phyloP scores from a whole-genome alignment of 1,140 invertebrate species.

The Hylyphantes graminicola region DNA sequence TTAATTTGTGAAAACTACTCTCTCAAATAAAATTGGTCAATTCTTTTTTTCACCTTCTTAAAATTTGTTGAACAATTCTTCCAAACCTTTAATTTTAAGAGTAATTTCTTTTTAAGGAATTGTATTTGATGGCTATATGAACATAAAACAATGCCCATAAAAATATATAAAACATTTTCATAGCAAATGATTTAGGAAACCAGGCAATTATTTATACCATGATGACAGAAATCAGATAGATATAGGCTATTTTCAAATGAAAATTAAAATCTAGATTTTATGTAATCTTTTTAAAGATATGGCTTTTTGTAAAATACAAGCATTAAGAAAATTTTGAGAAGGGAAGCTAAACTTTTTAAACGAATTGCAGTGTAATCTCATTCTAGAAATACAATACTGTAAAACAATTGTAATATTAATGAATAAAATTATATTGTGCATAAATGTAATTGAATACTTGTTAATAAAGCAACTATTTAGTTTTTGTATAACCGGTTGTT shows the following conservation, averaged over 20 bases:
- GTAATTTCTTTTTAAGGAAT: too few relatives aligned
- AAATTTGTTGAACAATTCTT: too few relatives aligned
- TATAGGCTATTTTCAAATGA: neutral
- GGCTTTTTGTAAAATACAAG: constrained; percentile 19
- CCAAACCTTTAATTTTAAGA: too few relatives aligned
- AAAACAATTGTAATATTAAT: constrained; percentile 5
- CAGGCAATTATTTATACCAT: constrained; percentile 38
- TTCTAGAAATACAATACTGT: constrained; percentile 15
- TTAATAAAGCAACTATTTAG: constrained; percentile 44
- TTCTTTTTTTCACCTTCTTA: too few relatives aligned
- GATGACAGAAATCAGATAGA: neutral
- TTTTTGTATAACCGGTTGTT: constrained; percentile 10
- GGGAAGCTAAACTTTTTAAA: constrained; percentile 24
- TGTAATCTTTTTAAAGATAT: neutral
- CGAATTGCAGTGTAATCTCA: constrained; percentile 10
- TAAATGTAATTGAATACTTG: constrained; percentile 38
- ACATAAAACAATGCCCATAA: neutral
- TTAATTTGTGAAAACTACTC: too few relatives aligned
- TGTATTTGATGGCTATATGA: neutral
- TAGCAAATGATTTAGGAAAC: constrained; percentile 1
- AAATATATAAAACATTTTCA: neutral
- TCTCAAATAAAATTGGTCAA: too few relatives aligned
- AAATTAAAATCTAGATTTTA: constrained; percentile 4
- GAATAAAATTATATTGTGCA: neutral
- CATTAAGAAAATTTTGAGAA: constrained; percentile 28